Percentiles rank a stretch among this genome's conserved stretches.
Evolutionary conservation across 2,888 invertebrate species (phyloP).

Genomic region (Drosophila diplacantha): DNA sequence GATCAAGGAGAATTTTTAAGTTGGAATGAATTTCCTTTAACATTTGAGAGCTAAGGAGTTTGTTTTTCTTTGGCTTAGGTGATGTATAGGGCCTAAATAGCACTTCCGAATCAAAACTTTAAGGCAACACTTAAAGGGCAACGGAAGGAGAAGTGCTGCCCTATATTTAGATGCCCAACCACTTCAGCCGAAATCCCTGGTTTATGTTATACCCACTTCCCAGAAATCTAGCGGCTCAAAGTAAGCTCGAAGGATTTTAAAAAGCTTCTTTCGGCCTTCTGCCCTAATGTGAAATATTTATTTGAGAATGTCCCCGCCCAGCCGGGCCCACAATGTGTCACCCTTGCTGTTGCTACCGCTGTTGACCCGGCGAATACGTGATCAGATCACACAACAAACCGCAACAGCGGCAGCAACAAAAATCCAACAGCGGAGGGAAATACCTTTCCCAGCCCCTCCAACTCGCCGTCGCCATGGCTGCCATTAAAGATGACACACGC

Average conservation of each 20-base stretch:
- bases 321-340: conserved; percentile 6
- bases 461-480: conserved; percentile 52
- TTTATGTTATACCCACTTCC: conserved; percentile 18
- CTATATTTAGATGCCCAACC: neutral
- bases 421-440: conserved; percentile 11
- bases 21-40: neutral
- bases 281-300: conserved; percentile 11
- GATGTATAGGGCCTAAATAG: no score
- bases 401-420: conserved; percentile 23
- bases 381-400: conserved; percentile 39
- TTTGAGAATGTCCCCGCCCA: conserved; percentile 13
- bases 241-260: conserved; percentile 11
- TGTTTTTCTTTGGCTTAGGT: no score
- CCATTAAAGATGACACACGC: conserved; percentile 66
- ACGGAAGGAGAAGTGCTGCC: neutral
- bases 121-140: neutral
- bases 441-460: conserved; percentile 23
- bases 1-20: neutral
- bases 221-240: conserved; percentile 2
- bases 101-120: neutral
- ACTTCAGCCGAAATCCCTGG: neutral
- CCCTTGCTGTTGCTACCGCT: conserved; percentile 3
- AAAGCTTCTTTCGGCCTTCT: neutral
- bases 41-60: neutral
- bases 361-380: conserved; percentile 29